Evolutionary conservation across 2,113 vertebrate genomes (phyloP).

Genomic region (Herpetotheres cachinnans): DNA sequence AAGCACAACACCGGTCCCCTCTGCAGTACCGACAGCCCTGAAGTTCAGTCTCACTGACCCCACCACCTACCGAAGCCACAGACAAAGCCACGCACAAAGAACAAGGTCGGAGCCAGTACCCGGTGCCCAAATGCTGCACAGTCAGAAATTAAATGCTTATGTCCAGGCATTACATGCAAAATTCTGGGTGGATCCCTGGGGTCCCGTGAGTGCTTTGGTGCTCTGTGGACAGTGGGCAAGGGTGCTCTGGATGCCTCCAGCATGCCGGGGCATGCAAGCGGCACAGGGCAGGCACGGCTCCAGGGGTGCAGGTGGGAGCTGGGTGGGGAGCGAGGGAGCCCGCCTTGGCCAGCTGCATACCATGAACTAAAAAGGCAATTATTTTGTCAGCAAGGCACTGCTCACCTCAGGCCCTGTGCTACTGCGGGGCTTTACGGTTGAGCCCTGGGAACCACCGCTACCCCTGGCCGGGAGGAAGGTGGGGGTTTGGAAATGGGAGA

Average conservation of each 20-base stretch:
- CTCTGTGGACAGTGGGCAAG: neutral
- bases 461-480: rapidly evolving
- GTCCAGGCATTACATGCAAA: neutral
- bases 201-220: neutral
- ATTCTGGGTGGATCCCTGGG: neutral
- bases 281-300: neutral
- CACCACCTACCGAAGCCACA: neutral
- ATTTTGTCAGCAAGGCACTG: neutral
- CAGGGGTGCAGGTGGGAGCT: rapidly evolving
- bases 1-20: neutral
- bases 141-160: neutral
- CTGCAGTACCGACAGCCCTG: rapidly evolving
- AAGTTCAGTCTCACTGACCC: neutral
- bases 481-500: neutral
- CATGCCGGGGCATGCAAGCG: rapidly evolving
- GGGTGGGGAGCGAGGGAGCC: neutral
- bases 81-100: rapidly evolving
- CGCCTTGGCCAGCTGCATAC: neutral
- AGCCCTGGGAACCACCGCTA: neutral
- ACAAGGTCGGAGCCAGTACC: neutral
- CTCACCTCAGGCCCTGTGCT: neutral
- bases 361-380: constrained; percentile 3
- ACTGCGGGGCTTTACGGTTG: rapidly evolving
- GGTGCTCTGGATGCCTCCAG: neutral
- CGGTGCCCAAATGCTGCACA: rapidly evolving